Base-by-base conservation (phyloP, 2,888 invertebrate species). In the Onthophagus sagittarius region DNA sequence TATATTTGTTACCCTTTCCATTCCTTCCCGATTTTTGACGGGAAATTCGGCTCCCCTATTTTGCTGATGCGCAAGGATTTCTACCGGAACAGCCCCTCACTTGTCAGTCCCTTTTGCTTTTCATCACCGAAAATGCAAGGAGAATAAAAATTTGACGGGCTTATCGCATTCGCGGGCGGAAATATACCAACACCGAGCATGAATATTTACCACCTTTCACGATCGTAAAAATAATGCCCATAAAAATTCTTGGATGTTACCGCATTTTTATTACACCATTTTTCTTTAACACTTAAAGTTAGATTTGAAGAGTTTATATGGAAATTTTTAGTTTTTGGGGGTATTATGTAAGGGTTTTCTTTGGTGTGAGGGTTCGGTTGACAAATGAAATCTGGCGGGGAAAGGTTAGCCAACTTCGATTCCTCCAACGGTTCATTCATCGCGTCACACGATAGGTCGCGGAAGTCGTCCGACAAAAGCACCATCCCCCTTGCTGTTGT, bases 301-400 rank as follows among this genome's bases (percentile, higher is more conserved):
- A 23, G 23, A 23, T 23, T 23, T 23, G 23, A 23, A 23, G 23
- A 23, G 23, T 23, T 23, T 23, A 23, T 23, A 23, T 53, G 39
- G 7, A 53, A 53, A 53, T 11, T 53, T 53, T 53, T 53, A 7
- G 39, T 9, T 53, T 53, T 53, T 23, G 23, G 6, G 39, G 39
- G 39, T 53, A 11, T 53, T 53, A 53, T 53, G 39, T 23, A 11
- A 11, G 39, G 11, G 39, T 9, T 53, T 53, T 53, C 39, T 53
- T 53, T 53, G 6, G 73, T 72, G 39, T 53, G 75, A 73, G 76
- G 75, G 74, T 82, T 85, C 79, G 79, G 79, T 82, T 85, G 85
- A 85, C 84, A 84, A 85, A 85, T 85, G 85, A 83, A 83, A 82
- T 83, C 85, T 84, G 85, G 78, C 80, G 80, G 83, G 84, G 85